Evolutionary conservation across 2,113 vertebrate genomes (phyloP).

Genomic region (Pituophis catenifer): DNA sequence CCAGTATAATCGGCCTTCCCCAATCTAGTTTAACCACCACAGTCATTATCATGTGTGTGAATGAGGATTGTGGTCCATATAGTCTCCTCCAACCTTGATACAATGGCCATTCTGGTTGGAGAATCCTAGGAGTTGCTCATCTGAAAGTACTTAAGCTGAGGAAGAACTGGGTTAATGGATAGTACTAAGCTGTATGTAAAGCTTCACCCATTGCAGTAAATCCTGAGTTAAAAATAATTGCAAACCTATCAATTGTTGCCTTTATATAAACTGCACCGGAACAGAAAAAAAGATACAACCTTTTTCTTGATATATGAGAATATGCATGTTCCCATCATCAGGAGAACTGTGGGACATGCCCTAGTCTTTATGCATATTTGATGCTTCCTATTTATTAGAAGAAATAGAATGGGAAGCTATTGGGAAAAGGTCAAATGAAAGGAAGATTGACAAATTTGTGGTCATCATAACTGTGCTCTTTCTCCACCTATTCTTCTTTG

Average conservation of each 20-base stretch:
- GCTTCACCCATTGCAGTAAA: neutral
- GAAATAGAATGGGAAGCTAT: neutral
- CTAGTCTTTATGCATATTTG: neutral
- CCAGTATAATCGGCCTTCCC: neutral
- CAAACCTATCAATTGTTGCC: neutral
- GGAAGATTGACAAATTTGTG: neutral
- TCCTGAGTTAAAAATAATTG: neutral
- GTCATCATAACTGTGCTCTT: neutral
- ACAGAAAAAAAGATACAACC: neutral
- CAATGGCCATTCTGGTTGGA: neutral
- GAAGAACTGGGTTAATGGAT: neutral
- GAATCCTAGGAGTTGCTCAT: neutral
- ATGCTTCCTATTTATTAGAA: neutral
- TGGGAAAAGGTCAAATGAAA: neutral
- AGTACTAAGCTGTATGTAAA: neutral
- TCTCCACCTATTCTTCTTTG: slow-evolving; percentile 40
- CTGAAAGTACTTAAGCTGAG: neutral
- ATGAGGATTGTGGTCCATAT: neutral
- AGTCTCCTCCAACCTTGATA: neutral
- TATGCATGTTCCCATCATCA: neutral
- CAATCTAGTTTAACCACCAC: neutral
- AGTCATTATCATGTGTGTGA: neutral
- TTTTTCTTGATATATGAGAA: neutral
- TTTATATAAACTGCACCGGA: neutral
- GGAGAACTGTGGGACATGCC: neutral